Evolutionary conservation across 2,888 invertebrate genomes (phyloP).

Genomic region (Sussaba pulchella): DNA sequence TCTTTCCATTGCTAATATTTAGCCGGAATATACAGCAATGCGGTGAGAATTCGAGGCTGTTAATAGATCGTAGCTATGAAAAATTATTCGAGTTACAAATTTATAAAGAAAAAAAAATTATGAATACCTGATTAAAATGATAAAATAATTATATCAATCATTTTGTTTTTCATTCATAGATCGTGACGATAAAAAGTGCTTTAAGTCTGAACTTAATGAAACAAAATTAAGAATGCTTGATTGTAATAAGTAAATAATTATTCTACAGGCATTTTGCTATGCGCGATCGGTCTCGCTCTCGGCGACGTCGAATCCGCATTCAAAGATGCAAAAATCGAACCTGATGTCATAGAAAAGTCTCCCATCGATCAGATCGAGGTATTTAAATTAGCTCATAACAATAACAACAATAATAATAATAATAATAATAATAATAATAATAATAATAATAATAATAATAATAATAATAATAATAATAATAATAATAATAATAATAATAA

Average conservation of each 20-base stretch:
- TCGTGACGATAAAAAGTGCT: too few relatives aligned
- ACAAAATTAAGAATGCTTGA: not conserved
- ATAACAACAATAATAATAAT: conserved; percentile 17
- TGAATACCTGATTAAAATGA: too few relatives aligned
- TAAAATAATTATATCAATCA: too few relatives aligned
- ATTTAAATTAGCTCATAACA: too few relatives aligned
- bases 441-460: not conserved
- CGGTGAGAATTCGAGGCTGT: too few relatives aligned
- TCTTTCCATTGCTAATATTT: too few relatives aligned
- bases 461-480: not conserved
- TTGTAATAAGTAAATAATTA: not conserved
- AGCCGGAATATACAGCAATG: too few relatives aligned
- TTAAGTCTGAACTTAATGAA: too few relatives aligned
- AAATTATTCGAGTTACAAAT: too few relatives aligned
- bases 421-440: conserved; percentile 8
- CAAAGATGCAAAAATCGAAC: conserved; percentile 78
- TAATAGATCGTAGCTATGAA: too few relatives aligned
- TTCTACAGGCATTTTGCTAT: conserved; percentile 74
- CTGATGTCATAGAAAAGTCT: conserved; percentile 79
- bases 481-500: conserved; percentile 22
- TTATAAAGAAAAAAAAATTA: too few relatives aligned
- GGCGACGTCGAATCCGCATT: conserved; percentile 79
- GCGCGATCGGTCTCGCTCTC: conserved; percentile 68
- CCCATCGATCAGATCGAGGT: conserved; percentile 81
- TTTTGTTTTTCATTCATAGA: too few relatives aligned